Evolutionary conservation across 2,113 vertebrate species (phyloP).

Genomic region (Gymnocephalus cernua): DNA sequence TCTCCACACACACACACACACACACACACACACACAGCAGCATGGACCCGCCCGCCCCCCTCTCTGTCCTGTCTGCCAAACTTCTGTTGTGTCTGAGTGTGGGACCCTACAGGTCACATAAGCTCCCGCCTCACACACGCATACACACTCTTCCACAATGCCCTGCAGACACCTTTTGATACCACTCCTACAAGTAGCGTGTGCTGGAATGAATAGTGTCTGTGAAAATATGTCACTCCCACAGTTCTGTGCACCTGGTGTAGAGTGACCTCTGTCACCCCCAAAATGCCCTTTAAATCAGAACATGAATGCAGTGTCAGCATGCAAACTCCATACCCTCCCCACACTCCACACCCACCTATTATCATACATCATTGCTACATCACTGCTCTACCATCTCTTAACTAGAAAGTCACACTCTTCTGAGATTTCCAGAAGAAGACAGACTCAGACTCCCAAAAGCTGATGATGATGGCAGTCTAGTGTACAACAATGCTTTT

Average conservation of each 20-base stretch:
- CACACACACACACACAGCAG: conserved; percentile 34
- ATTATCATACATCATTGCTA: conserved; percentile 57
- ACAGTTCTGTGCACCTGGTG: conserved; percentile 61
- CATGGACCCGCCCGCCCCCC: conserved; percentile 26
- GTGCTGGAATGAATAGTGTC: conserved; percentile 65
- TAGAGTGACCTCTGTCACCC: conserved; percentile 39
- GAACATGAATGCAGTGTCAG: conserved; percentile 52
- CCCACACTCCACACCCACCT: conserved; percentile 55
- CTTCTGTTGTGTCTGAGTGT: conserved; percentile 83
- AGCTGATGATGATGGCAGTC: not conserved
- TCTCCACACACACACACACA: conserved; percentile 61
- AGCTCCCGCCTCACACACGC: conserved; percentile 62
- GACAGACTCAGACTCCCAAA: conserved; percentile 8
- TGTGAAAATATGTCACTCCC: conserved; percentile 50
- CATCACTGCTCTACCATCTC: conserved; percentile 25
- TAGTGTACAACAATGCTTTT: not conserved
- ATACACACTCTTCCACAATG: conserved; percentile 65
- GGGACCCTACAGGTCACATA: conserved; percentile 75
- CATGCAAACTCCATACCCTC: conserved; percentile 43
- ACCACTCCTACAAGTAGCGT: conserved; percentile 45
- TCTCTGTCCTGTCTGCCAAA: conserved; percentile 70
- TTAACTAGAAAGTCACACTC: conserved; percentile 31
- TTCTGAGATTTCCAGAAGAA: conserved; percentile 31
- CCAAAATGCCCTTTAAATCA: conserved; percentile 29
- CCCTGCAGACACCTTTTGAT: conserved; percentile 52